phyloP scores from a whole-genome alignment of 2,888 invertebrate genomes.

The Arenicola marina region DNA sequence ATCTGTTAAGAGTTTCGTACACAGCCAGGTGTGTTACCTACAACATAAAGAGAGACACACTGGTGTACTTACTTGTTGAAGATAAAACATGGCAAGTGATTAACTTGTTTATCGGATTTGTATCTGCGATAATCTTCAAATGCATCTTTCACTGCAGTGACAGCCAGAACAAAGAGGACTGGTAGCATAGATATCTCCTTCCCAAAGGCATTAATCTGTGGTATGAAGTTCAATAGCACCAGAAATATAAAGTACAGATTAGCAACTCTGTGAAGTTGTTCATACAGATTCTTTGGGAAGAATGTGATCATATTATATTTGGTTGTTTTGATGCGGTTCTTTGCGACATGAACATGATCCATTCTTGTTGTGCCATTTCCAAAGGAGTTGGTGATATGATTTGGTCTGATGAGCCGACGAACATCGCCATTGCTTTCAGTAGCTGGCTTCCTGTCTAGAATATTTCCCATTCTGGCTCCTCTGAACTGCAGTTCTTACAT shows the following conservation, averaged over 20 bases:
- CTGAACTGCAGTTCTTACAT: too few species aligned
- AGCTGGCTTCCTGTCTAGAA: too few species aligned
- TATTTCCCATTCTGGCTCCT: too few species aligned
- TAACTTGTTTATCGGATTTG: conserved; percentile 89
- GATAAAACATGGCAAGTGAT: conserved; percentile 88
- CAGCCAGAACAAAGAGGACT: conserved; percentile 89
- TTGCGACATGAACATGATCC: too few species aligned
- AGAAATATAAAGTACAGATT: conserved; percentile 98
- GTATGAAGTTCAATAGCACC: conserved; percentile 94
- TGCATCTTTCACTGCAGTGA: conserved; percentile 92
- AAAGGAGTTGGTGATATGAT: too few species aligned
- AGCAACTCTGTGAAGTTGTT: conserved; percentile 96
- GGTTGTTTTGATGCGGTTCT: conserved; percentile 52
- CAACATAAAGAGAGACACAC: too few species aligned
- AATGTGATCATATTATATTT: conserved; percentile 91
- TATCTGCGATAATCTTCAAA: conserved; percentile 90
- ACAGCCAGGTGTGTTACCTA: too few species aligned
- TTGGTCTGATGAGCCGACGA: too few species aligned
- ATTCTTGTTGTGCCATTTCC: too few species aligned
- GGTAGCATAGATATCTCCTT: conserved; percentile 95
- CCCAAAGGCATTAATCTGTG: conserved; percentile 82
- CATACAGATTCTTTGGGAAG: conserved; percentile 91
- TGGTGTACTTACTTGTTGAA: conserved; percentile 77
- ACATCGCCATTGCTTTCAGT: too few species aligned
- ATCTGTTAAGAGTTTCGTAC: too few species aligned